Conservation (phyloP, 1,140 invertebrate species). For the Homarus americanus region DNA sequence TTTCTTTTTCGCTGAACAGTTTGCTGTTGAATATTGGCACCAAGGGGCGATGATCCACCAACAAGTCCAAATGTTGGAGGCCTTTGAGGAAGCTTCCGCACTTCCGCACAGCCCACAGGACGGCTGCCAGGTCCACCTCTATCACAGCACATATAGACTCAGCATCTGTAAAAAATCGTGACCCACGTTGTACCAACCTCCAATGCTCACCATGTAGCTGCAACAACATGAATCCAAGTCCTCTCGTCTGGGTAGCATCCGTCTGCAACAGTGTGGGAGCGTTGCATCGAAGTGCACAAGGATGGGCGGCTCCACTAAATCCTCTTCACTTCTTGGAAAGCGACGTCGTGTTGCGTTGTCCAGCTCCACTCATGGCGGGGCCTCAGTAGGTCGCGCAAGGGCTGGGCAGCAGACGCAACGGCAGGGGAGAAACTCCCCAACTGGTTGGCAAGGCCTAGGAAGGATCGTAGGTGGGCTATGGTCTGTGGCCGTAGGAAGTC, state of each 20-base stretch:
- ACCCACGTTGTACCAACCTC: no score
- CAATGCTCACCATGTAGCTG: no score
- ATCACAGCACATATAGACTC: conserved; percentile 64
- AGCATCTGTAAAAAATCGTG: no score
- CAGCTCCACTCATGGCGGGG: no score
- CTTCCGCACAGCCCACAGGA: conserved; percentile 72
- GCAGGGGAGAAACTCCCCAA: no score
- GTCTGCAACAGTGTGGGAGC: conserved; percentile 52
- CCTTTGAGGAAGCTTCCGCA: conserved; percentile 70
- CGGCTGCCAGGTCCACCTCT: conserved; percentile 73
- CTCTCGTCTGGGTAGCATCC: conserved; percentile 60
- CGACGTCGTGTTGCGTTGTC: conserved; percentile 61
- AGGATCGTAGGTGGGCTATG: no score
- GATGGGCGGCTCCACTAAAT: conserved; percentile 47
- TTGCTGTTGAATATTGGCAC: conserved; percentile 70
- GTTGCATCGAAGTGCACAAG: conserved; percentile 61
- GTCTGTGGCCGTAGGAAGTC: no score
- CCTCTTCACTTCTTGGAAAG: conserved; percentile 62
- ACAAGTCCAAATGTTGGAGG: no score
- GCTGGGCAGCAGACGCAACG: no score
- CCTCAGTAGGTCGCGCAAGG: no score
- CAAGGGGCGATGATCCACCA: no score
- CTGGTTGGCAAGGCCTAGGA: no score
- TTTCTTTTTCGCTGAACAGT: conserved; percentile 46
- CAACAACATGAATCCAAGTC: conserved; percentile 69